Conservation (phyloP, 2,888 invertebrate species). For the Elegia similella region DNA sequence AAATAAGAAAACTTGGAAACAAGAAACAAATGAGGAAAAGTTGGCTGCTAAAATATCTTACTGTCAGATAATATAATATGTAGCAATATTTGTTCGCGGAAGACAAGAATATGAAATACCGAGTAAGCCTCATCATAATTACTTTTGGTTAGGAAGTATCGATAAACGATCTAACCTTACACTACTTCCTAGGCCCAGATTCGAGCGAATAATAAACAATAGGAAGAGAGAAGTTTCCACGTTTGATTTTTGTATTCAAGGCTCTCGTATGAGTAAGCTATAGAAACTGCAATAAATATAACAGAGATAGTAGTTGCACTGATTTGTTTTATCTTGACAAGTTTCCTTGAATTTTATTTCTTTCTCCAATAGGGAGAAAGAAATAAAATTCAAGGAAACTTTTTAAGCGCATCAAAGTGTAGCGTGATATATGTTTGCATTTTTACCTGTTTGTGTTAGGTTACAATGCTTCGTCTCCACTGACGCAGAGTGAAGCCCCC, state of each 20-base stretch:
- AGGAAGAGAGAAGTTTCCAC: slow-evolving; percentile 35
- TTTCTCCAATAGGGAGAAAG: too few species aligned
- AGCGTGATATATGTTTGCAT: too few species aligned
- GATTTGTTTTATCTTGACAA: too few species aligned
- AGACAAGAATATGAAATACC: neutral
- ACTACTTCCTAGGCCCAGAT: slow-evolving; percentile 51
- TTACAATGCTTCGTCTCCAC: too few species aligned
- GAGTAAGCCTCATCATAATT: neutral
- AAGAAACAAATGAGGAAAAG: neutral
- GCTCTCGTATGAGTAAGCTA: neutral
- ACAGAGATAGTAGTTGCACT: too few species aligned
- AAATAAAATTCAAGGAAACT: too few species aligned
- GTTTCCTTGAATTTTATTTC: too few species aligned
- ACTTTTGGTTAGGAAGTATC: slow-evolving; percentile 28
- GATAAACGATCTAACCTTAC: slow-evolving; percentile 40
- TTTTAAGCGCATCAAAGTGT: too few species aligned
- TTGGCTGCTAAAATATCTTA: neutral
- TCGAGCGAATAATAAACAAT: slow-evolving; percentile 38
- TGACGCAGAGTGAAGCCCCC: too few species aligned
- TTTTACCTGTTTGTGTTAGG: too few species aligned
- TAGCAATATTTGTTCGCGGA: neutral
- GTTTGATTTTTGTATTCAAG: slow-evolving; percentile 22
- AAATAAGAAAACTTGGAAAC: neutral
- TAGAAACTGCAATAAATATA: neutral
- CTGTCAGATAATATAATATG: too few species aligned